Evolutionary conservation across 2,797 vertebrate genomes (phyloP).

Genomic region (Poeciliopsis turneri): DNA sequence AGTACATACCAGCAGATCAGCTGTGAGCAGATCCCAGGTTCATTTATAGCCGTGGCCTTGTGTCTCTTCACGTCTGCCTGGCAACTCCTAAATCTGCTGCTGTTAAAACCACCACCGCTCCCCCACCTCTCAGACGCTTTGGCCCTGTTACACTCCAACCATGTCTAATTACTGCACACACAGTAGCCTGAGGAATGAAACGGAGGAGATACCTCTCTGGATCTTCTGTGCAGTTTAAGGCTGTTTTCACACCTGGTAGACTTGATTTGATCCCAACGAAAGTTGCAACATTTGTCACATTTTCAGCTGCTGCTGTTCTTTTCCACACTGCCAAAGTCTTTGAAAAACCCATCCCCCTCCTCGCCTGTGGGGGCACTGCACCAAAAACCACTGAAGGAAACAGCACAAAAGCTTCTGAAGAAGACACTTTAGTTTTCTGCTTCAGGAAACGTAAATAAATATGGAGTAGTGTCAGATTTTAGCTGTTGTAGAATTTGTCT

Average conservation of each 20-base stretch:
- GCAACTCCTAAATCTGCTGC: slow-evolving; percentile 77
- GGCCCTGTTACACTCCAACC: slow-evolving; percentile 60
- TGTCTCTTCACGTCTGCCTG: slow-evolving; percentile 85
- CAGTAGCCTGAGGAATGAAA: slow-evolving; percentile 62
- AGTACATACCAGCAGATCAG: slow-evolving; percentile 86
- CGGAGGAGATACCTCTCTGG: slow-evolving; percentile 50
- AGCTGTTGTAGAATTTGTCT: too few species aligned
- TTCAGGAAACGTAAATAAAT: background rate
- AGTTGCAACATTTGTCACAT: too few species aligned
- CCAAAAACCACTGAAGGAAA: too few species aligned
- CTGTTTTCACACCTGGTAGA: background rate
- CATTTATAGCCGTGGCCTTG: slow-evolving; percentile 88
- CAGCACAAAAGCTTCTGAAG: too few species aligned
- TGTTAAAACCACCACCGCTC: slow-evolving; percentile 68
- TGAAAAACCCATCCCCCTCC: too few species aligned
- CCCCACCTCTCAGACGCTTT: slow-evolving; percentile 61
- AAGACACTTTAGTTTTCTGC: too few species aligned
- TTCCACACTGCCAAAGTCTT: too few species aligned
- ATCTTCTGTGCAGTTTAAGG: slow-evolving; percentile 37
- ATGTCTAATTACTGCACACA: slow-evolving; percentile 71
- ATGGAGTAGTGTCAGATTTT: too few species aligned
- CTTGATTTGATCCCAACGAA: too few species aligned
- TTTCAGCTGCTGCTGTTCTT: too few species aligned
- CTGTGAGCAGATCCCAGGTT: slow-evolving; percentile 83
- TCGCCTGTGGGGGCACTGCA: too few species aligned